Evolutionary conservation across 2,797 vertebrate species (phyloP).

Genomic region (Chaetophractus vellerosus): DNA sequence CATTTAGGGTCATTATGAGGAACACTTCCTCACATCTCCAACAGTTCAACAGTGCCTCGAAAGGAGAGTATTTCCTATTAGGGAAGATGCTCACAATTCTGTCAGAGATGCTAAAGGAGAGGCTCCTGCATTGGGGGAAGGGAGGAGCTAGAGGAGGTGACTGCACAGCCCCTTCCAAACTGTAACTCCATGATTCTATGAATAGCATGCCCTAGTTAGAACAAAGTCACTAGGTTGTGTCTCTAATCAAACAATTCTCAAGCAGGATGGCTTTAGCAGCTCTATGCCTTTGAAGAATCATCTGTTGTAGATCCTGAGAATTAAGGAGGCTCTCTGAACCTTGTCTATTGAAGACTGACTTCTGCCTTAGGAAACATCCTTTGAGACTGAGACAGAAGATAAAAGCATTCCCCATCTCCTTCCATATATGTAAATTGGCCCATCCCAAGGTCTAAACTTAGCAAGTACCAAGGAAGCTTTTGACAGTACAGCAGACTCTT

Average conservation of each 20-base stretch:
- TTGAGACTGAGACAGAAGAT: conserved; percentile 65
- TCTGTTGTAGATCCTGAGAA: conserved; percentile 32
- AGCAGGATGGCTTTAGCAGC: not conserved
- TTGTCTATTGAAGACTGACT: conserved; percentile 27
- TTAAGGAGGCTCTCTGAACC: conserved; percentile 65
- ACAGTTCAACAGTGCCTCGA: not conserved
- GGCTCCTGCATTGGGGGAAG: not conserved
- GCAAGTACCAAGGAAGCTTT: conserved; percentile 62
- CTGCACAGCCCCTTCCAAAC: not conserved
- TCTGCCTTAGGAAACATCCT: conserved; percentile 50
- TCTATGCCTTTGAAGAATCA: conserved; percentile 29
- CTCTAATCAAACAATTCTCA: conserved; percentile 40
- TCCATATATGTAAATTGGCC: conserved; percentile 53
- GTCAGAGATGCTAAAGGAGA: not conserved
- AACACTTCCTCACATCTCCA: not conserved
- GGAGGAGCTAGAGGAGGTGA: not conserved
- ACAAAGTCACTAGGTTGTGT: not conserved
- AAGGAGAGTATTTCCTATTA: not conserved
- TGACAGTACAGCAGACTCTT: conserved; percentile 39
- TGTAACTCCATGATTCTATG: not conserved
- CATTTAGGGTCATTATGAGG: not conserved
- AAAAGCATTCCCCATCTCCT: conserved; percentile 29
- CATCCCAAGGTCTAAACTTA: conserved; percentile 74
- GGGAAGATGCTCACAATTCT: not conserved
- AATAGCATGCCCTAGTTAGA: not conserved